A percentile compares a stretch with the other conserved stretches of the same genome.
Conservation (phyloP, 2,888 invertebrate species). For the Elegia similella region DNA sequence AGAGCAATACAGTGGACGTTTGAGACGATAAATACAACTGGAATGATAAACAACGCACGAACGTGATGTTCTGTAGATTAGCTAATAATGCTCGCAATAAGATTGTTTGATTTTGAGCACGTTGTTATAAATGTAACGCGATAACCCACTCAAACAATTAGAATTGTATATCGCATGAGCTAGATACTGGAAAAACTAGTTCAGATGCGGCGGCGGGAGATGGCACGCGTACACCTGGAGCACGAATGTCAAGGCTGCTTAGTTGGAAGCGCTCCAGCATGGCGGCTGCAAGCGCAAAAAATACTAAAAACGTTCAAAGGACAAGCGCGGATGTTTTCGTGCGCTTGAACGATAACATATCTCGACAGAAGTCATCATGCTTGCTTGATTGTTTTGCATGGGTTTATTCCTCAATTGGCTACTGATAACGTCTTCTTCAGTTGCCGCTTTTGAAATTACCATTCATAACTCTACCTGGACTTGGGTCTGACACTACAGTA, state of each 20-base stretch:
- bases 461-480: background rate
- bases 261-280: slow-evolving; percentile 71
- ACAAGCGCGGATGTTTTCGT: slow-evolving; percentile 6
- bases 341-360: slow-evolving; percentile 33
- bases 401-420: slow-evolving; percentile 26
- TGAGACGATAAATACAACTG: background rate
- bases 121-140: slow-evolving; percentile 22
- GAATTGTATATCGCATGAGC: slow-evolving; percentile 33
- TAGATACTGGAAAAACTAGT: slow-evolving; percentile 51
- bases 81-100: slow-evolving; percentile 24
- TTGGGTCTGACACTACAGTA: background rate
- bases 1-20: background rate
- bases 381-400: slow-evolving; percentile 22
- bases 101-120: slow-evolving; percentile 15
- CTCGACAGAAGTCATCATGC: slow-evolving; percentile 25
- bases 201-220: slow-evolving; percentile 39
- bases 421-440: background rate
- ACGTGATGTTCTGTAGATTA: slow-evolving; percentile 25
- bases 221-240: slow-evolving; percentile 65
- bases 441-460: background rate
- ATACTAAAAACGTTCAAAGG: slow-evolving; percentile 15
- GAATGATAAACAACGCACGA: slow-evolving; percentile 4
- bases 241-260: slow-evolving; percentile 75
- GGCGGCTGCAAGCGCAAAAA: slow-evolving; percentile 36
- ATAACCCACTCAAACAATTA: slow-evolving; percentile 24